phyloP scores from a whole-genome alignment of 2,888 invertebrate genomes.

The Ferrisia virgata region DNA sequence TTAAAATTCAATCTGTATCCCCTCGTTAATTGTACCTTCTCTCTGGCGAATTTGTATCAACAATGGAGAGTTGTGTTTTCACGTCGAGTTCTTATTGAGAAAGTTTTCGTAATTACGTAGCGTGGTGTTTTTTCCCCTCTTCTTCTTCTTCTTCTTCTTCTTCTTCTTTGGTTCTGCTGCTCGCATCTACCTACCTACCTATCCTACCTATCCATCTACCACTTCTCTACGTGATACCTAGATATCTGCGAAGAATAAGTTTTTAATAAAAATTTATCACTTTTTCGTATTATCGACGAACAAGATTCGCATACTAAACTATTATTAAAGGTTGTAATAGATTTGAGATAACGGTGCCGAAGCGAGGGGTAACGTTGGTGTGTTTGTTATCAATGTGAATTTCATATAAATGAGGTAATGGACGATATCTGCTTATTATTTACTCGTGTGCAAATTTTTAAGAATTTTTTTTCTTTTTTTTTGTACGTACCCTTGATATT shows the following conservation, averaged over 20 bases:
- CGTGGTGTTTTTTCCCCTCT: background rate
- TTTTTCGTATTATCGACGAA: slow-evolving; percentile 13
- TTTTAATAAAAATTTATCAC: slow-evolving; percentile 26
- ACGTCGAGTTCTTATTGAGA: background rate
- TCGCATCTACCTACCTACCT: too few species aligned
- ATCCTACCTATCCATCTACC: too few species aligned
- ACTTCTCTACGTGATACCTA: background rate
- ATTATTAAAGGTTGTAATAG: background rate
- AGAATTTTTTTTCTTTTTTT: background rate
- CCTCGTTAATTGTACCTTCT: slow-evolving; percentile 17
- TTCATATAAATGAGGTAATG: background rate
- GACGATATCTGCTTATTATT: background rate
- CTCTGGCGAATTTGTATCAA: background rate
- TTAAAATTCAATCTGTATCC: slow-evolving; percentile 22
- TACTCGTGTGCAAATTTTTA: background rate
- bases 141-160: background rate
- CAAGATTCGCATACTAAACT: background rate
- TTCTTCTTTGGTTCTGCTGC: background rate
- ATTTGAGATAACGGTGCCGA: background rate
- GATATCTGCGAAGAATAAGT: background rate
- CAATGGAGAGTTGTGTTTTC: background rate
- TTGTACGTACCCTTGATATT: background rate
- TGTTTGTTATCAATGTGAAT: background rate
- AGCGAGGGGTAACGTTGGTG: background rate
- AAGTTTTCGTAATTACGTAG: slow-evolving; percentile 17